Evolutionary conservation across 2,888 invertebrate genomes (phyloP).

Genomic region (Mongoloraphidia duomilia): DNA sequence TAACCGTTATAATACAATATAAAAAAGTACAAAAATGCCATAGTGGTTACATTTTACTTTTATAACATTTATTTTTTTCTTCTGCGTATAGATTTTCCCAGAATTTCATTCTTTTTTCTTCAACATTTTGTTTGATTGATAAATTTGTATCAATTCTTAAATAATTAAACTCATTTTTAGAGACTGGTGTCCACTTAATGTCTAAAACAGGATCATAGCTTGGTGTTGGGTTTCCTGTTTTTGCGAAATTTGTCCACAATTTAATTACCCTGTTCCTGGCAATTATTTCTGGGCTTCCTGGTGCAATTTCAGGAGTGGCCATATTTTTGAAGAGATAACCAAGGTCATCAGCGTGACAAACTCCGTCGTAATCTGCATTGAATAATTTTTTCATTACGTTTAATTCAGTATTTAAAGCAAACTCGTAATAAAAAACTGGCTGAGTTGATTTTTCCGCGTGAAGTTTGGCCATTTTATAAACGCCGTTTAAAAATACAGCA

Average conservation of each 20-base stretch:
- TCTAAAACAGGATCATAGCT: slow-evolving; percentile 15
- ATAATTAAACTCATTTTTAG: slow-evolving; percentile 16
- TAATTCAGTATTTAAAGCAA: not conserved
- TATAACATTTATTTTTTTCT: not conserved
- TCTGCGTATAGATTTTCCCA: slow-evolving; percentile 18
- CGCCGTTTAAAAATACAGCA: not conserved
- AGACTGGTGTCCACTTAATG: slow-evolving; percentile 21
- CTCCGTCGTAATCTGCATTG: slow-evolving; percentile 14
- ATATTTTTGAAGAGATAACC: slow-evolving; percentile 20
- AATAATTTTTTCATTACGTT: not conserved
- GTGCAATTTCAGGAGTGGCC: slow-evolving; percentile 10
- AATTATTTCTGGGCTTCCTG: slow-evolving; percentile 14
- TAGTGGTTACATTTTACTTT: not conserved
- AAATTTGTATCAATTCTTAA: slow-evolving; percentile 22
- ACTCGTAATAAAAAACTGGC: not conserved
- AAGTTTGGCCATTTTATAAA: not conserved
- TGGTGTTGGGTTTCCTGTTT: slow-evolving; percentile 20
- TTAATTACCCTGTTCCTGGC: slow-evolving; percentile 15
- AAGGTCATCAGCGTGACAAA: slow-evolving; percentile 20
- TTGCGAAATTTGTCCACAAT: slow-evolving; percentile 21
- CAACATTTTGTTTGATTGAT: slow-evolving; percentile 18
- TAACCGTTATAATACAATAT: no score
- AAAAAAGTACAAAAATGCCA: no score
- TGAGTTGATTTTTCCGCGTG: not conserved
- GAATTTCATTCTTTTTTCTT: slow-evolving; percentile 21